These are phyloP conservation scores for Parapsyche elsis DNA, from an alignment of 1,140 invertebrate species.

Conservation along the genomic window DNA sequence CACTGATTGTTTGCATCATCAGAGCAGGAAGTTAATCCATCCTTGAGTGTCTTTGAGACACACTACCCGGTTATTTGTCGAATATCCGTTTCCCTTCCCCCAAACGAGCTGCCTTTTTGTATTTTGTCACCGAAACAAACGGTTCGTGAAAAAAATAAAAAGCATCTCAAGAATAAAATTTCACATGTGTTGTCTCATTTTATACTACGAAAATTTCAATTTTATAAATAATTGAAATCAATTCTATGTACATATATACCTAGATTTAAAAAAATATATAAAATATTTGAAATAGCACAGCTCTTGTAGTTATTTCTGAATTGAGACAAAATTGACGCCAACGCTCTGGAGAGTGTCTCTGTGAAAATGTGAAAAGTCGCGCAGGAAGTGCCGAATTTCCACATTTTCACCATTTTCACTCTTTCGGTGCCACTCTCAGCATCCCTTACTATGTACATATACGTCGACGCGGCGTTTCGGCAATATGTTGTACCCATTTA, in stretches of 20 bases:
- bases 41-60: constrained; percentile 17
- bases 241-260: no score
- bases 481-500: constrained; percentile 29
- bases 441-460: background rate
- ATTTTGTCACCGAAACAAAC: constrained; percentile 2
- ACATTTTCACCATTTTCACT: constrained; percentile 27
- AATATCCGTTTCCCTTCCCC: constrained; percentile 2
- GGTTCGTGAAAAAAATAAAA: background rate
- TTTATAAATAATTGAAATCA: no score
- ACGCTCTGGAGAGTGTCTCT: no score
- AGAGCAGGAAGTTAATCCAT: constrained; percentile 38
- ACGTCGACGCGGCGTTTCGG: constrained; percentile 4
- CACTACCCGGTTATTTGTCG: constrained; percentile 27
- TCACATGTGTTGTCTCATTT: background rate
- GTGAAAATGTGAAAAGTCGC: constrained; percentile 10
- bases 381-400: constrained; percentile 15
- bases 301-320: background rate
- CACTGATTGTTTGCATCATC: constrained; percentile 42
- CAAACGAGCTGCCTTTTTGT: background rate
- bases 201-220: no score
- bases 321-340: no score
- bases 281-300: no score
- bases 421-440: background rate
- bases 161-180: background rate
- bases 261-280: background rate